Percentiles rank a stretch among this genome's conserved stretches.
These are phyloP conservation scores for Syrphus vitripennis DNA, from an alignment of 2,888 invertebrate species.

Conservation along the genomic window DNA sequence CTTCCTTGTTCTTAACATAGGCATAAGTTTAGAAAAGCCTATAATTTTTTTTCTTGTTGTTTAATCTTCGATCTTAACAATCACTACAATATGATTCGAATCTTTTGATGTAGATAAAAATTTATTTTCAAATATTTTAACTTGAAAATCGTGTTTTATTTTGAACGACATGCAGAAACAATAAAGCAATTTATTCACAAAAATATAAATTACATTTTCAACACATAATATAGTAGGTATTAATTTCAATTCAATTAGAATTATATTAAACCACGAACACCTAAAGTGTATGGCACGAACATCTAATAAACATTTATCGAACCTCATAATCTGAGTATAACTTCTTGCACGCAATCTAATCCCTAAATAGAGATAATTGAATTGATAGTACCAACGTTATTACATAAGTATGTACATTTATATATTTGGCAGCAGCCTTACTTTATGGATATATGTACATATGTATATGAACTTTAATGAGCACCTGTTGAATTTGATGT, in stretches of 20 bases:
- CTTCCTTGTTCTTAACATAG: no score
- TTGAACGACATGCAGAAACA: not conserved
- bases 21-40: no score
- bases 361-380: not conserved
- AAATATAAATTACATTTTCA: not conserved
- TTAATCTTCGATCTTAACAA: no score
- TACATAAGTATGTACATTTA: not conserved
- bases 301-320: not conserved
- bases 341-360: conserved; percentile 12
- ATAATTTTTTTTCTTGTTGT: no score
- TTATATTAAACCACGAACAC: conserved; percentile 3
- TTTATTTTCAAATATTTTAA: no score
- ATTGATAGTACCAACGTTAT: not conserved
- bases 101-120: no score
- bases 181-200: conserved; percentile 2
- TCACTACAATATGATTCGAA: no score
- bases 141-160: not conserved
- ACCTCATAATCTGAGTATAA: not conserved
- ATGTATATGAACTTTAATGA: not conserved
- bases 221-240: not conserved
- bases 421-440: no score
- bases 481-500: conserved; percentile 1
- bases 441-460: no score
- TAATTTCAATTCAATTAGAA: conserved; percentile 3
- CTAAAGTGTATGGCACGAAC: not conserved